A percentile compares a stretch with the other conserved stretches of the same genome.
These are phyloP conservation scores for Leptarthrus brevirostris DNA, from an alignment of 2,888 invertebrate species.

Conservation along the genomic window DNA sequence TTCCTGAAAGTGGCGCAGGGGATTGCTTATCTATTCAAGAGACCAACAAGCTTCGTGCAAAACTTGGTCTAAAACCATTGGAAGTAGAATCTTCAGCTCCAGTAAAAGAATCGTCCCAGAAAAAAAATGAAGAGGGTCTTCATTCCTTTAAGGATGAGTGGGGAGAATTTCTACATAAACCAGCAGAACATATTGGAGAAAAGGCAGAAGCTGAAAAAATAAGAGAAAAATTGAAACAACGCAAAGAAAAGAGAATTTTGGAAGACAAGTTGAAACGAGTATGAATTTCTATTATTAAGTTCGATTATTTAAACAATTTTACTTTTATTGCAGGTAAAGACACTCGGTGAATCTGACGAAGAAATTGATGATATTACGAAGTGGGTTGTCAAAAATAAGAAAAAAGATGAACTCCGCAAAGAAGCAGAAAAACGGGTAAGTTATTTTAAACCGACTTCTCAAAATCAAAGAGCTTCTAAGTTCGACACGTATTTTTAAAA, in stretches of 20 bases:
- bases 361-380: constrained; percentile 79
- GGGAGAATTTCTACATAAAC: constrained; percentile 90
- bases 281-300: too few relatives aligned
- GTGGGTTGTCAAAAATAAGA: constrained; percentile 88
- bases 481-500: too few relatives aligned
- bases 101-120: constrained; percentile 19
- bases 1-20: constrained; percentile 66
- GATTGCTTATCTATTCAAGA: constrained; percentile 82
- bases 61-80: constrained; percentile 93
- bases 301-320: too few relatives aligned
- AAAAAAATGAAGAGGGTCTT: constrained; percentile 71
- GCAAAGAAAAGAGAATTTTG: constrained; percentile 83
- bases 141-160: constrained; percentile 76
- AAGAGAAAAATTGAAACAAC: constrained; percentile 79
- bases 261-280: constrained; percentile 70
- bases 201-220: constrained; percentile 84
- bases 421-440: constrained; percentile 79
- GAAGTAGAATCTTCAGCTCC: constrained; percentile 70
- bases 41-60: constrained; percentile 89
- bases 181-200: constrained; percentile 79
- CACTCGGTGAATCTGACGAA: constrained; percentile 78
- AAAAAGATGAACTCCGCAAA: constrained; percentile 80
- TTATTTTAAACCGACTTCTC: too few relatives aligned
- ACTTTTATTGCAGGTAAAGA: constrained; percentile 59
- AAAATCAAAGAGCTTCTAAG: too few relatives aligned